phyloP scores from a whole-genome alignment of 2,797 vertebrate genomes.

The Siniperca undulata region DNA sequence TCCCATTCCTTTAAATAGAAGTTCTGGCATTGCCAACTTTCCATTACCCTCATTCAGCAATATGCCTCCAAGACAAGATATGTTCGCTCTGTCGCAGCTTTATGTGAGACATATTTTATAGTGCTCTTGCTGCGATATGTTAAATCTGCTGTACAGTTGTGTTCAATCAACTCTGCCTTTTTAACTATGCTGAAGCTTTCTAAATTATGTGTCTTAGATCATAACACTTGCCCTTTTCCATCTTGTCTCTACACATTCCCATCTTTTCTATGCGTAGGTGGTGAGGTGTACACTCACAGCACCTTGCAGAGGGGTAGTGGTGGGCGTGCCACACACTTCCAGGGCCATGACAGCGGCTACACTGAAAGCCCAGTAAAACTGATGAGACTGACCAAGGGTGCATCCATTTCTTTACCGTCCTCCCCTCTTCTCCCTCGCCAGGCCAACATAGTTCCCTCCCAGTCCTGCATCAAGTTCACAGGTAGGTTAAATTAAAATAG shows the following conservation, averaged over 20 bases:
- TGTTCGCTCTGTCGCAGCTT: constrained; percentile 37
- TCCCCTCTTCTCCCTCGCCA: constrained; percentile 96
- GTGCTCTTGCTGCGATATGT: constrained; percentile 20
- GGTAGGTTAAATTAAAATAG: constrained; percentile 82
- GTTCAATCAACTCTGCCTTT: constrained; percentile 8
- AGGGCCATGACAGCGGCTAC: constrained; percentile 63
- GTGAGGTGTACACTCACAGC: constrained; percentile 84
- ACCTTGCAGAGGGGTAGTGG: constrained; percentile 68
- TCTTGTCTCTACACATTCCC: not conserved
- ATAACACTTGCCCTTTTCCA: not conserved
- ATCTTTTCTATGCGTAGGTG: constrained; percentile 69
- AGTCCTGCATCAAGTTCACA: constrained; percentile 90
- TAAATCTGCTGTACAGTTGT: constrained; percentile 8
- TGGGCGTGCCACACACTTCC: constrained; percentile 65
- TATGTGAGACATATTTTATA: constrained; percentile 51
- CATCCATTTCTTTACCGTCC: constrained; percentile 96
- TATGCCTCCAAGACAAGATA: constrained; percentile 64
- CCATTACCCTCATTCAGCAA: constrained; percentile 67
- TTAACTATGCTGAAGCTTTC: not conserved
- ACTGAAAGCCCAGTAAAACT: constrained; percentile 74
- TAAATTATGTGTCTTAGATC: not conserved
- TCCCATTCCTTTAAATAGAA: constrained; percentile 69
- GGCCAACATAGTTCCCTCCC: constrained; percentile 86
- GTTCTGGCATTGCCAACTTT: constrained; percentile 63
- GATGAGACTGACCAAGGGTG: constrained; percentile 89